These are phyloP conservation scores for Seriola quinqueradiata DNA, from an alignment of 2,113 vertebrate species.

Conservation along the genomic window DNA sequence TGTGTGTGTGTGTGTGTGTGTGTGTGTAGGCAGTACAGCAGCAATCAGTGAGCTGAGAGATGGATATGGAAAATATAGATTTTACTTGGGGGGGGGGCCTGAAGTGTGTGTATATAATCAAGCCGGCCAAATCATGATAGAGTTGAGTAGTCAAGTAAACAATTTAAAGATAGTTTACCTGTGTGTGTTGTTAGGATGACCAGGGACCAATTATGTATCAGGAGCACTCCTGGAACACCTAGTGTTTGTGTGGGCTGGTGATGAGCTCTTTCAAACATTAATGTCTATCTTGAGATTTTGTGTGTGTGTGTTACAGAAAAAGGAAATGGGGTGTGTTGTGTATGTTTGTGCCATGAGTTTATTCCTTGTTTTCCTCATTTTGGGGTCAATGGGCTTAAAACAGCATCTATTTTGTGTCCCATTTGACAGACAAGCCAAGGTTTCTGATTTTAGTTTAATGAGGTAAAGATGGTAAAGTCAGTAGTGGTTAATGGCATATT, in stretches of 20 bases:
- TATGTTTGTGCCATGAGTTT: constrained; percentile 4
- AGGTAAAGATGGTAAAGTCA: constrained; percentile 46
- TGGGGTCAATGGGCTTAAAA: constrained; percentile 9
- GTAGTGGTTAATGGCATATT: constrained; percentile 39
- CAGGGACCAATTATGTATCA: constrained; percentile 42
- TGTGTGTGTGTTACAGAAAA: constrained; percentile 7
- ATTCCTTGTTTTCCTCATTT: constrained; percentile 3
- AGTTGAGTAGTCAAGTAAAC: constrained; percentile 60
- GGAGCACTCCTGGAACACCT: constrained; percentile 42
- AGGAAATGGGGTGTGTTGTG: constrained; percentile 10
- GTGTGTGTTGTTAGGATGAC: constrained; percentile 47
- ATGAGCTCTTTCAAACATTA: constrained; percentile 41
- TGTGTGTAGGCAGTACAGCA: constrained; percentile 32
- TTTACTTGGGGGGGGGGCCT: constrained; percentile 56
- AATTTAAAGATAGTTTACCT: constrained; percentile 59
- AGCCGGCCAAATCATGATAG: constrained; percentile 22
- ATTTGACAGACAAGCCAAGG: constrained; percentile 24
- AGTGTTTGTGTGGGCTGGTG: constrained; percentile 56
- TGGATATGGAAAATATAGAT: constrained; percentile 76
- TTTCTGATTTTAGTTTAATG: constrained; percentile 39
- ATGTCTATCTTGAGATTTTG: constrained; percentile 19
- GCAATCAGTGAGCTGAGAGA: constrained; percentile 66
- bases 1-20: constrained; percentile 29
- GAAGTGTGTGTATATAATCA: constrained; percentile 49
- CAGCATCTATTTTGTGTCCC: constrained; percentile 26